These are phyloP conservation scores for Ptychadena robeensis DNA, from an alignment of 2,797 vertebrate species.

Conservation along the genomic window DNA sequence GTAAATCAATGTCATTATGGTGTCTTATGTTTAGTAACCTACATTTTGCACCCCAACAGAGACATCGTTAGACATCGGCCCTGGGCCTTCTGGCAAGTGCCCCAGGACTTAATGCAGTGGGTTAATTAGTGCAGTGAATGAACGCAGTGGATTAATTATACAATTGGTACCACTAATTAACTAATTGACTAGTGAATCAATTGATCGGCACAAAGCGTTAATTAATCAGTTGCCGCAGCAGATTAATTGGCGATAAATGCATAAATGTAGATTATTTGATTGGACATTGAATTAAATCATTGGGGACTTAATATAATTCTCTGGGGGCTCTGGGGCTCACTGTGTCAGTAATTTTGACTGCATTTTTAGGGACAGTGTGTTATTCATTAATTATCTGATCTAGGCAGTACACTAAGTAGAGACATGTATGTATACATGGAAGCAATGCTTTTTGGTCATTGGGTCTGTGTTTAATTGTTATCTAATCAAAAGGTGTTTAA, in stretches of 20 bases:
- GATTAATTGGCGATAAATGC: background rate
- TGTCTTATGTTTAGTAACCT: background rate
- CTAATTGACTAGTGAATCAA: background rate
- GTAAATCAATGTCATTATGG: background rate
- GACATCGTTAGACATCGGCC: background rate
- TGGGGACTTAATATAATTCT: background rate
- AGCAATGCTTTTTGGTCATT: background rate
- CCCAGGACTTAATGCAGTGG: background rate
- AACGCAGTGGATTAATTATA: background rate
- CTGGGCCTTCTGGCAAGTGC: background rate
- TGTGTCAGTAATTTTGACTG: background rate
- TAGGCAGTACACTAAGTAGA: background rate
- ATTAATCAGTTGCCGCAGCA: background rate
- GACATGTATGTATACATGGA: background rate
- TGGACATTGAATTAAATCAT: background rate
- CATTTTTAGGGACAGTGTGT: background rate
- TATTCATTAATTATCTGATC: background rate
- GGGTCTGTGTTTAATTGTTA: background rate
- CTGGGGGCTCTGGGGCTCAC: background rate
- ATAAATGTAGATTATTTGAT: background rate
- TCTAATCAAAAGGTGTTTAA: too few relatives aligned
- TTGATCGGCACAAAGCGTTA: background rate
- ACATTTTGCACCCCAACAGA: background rate
- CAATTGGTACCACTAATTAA: background rate
- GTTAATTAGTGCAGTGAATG: background rate